These are phyloP conservation scores for Archips xylosteana DNA, from an alignment of 2,888 invertebrate species.

Conservation along the genomic window DNA sequence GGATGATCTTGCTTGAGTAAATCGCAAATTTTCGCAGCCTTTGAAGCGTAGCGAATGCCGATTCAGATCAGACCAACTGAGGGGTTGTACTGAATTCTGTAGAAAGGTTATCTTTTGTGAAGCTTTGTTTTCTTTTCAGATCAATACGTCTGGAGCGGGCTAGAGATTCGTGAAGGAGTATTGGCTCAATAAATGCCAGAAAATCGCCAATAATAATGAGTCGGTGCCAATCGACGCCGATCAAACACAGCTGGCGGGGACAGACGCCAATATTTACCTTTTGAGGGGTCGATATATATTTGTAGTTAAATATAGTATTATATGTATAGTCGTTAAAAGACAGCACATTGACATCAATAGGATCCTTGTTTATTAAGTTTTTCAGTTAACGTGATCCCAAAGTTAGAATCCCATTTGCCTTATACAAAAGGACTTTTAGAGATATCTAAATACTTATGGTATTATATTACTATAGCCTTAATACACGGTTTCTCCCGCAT, in stretches of 20 bases:
- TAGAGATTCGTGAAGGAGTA: slow-evolving; percentile 6
- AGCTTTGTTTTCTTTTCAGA: slow-evolving; percentile 4
- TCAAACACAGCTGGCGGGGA: slow-evolving; percentile 36
- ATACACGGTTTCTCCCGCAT: no score
- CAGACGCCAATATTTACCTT: slow-evolving; percentile 34
- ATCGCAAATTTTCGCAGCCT: slow-evolving; percentile 10
- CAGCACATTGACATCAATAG: background rate
- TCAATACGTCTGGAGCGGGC: slow-evolving; percentile 12
- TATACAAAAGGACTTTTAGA: no score
- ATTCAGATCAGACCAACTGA: slow-evolving; percentile 32
- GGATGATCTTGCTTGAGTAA: slow-evolving; percentile 24
- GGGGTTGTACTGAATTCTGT: slow-evolving; percentile 12
- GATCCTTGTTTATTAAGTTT: background rate
- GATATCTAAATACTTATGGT: no score
- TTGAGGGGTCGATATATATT: slow-evolving; percentile 25
- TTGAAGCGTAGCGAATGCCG: slow-evolving; percentile 14
- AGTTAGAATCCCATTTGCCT: no score
- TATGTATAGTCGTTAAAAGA: background rate
- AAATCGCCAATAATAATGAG: slow-evolving; percentile 32
- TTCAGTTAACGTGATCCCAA: background rate
- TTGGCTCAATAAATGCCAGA: slow-evolving; percentile 28
- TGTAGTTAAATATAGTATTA: slow-evolving; percentile 11
- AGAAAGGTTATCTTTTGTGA: slow-evolving; percentile 2
- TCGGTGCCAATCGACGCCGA: slow-evolving; percentile 15
- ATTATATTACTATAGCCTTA: no score